phyloP scores from a whole-genome alignment of 2,113 vertebrate genomes.

The Centropristis striata region DNA sequence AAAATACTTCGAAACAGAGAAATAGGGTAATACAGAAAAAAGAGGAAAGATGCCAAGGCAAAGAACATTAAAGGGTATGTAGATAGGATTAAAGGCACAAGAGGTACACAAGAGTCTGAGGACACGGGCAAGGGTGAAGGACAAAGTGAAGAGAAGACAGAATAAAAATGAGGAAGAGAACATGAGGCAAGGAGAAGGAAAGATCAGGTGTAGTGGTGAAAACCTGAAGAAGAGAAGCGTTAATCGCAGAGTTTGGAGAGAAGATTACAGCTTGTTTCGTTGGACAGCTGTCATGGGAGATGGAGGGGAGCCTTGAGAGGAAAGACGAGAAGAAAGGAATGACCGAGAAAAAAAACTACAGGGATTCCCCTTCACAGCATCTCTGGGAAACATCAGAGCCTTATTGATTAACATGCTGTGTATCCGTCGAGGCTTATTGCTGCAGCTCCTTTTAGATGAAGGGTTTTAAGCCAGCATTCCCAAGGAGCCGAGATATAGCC shows the following conservation, averaged over 20 bases:
- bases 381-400: constrained; percentile 59
- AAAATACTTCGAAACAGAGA: constrained; percentile 14
- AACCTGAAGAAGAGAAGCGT: not conserved
- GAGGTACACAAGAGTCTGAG: constrained; percentile 18
- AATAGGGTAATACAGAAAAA: not conserved
- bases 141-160: constrained; percentile 28
- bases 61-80: constrained; percentile 12
- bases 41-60: not conserved
- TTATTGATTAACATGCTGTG: constrained; percentile 66
- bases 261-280: constrained; percentile 58
- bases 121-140: constrained; percentile 38
- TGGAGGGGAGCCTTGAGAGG: constrained; percentile 34
- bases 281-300: constrained; percentile 39
- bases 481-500: constrained; percentile 51
- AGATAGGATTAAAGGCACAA: not conserved
- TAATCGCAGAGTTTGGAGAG: constrained; percentile 15
- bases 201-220: not conserved
- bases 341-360: constrained; percentile 23
- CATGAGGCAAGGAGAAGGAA: constrained; percentile 14
- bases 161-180: constrained; percentile 38
- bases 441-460: constrained; percentile 56
- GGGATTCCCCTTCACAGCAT: constrained; percentile 47
- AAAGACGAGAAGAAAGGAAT: constrained; percentile 52
- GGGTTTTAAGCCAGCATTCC: constrained; percentile 45
- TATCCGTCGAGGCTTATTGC: constrained; percentile 40